These are phyloP conservation scores for Tromatobia lineatoria DNA, from an alignment of 2,888 invertebrate genomes.

Conservation along the genomic window DNA sequence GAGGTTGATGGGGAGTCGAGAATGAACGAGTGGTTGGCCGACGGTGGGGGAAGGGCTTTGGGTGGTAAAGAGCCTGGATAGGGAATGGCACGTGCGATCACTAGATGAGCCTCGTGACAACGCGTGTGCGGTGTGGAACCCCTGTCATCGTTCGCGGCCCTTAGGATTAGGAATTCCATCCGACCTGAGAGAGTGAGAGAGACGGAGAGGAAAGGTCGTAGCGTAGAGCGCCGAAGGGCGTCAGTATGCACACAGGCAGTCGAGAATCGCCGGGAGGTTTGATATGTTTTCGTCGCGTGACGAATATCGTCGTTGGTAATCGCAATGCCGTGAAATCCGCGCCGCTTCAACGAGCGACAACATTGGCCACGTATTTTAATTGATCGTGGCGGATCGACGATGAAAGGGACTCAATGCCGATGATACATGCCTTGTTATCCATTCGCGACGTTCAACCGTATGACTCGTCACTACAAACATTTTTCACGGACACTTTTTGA, in stretches of 20 bases:
- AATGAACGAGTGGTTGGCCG: constrained; percentile 32
- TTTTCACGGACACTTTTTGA: background rate
- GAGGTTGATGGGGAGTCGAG: constrained; percentile 35
- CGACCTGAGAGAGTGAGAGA: constrained; percentile 2
- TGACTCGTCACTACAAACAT: background rate
- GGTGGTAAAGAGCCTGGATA: constrained; percentile 11
- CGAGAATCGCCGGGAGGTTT: constrained; percentile 12
- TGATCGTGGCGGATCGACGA: constrained; percentile 30
- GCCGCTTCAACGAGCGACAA: constrained; percentile 37
- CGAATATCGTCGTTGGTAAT: constrained; percentile 1
- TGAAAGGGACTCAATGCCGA: constrained; percentile 7
- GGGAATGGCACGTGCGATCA: constrained; percentile 59
- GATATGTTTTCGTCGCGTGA: constrained; percentile 37
- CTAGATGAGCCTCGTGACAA: constrained; percentile 57
- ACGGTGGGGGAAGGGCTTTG: background rate
- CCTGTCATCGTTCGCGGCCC: constrained; percentile 21
- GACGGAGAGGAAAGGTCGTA: constrained; percentile 32
- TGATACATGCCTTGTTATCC: constrained; percentile 13
- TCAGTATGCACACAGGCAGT: constrained; percentile 1
- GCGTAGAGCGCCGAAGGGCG: constrained; percentile 57
- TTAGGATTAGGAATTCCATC: constrained; percentile 56
- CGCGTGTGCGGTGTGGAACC: constrained; percentile 45
- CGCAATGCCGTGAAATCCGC: constrained; percentile 43
- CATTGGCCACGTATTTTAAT: constrained; percentile 54
- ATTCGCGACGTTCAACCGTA: background rate